Percentiles rank a stretch among this genome's conserved stretches.
phyloP scores from a whole-genome alignment of 2,113 vertebrate genomes.

The Cricetomys ansorgei region DNA sequence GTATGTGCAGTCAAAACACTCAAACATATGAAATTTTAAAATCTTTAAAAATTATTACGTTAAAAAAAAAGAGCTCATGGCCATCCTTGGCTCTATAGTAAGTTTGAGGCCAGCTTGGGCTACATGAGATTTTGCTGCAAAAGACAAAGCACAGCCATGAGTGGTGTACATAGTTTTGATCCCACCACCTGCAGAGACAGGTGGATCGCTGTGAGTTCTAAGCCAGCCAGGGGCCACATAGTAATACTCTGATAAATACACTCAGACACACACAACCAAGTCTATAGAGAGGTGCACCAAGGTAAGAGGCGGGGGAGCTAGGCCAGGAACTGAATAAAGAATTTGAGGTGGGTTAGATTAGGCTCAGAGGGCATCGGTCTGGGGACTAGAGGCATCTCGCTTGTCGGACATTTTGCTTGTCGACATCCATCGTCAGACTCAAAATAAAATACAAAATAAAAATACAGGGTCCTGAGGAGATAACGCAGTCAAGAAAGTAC shows the following conservation, averaged over 20 bases:
- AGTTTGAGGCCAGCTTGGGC: background rate
- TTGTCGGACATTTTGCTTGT: background rate
- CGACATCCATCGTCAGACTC: background rate
- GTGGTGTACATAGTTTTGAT: background rate
- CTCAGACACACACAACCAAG: too few species aligned
- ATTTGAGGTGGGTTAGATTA: background rate
- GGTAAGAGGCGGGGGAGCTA: background rate
- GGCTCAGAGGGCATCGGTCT: background rate
- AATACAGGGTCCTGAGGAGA: background rate
- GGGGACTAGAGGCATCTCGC: background rate
- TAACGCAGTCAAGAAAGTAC: background rate
- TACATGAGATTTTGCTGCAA: background rate
- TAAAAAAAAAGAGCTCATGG: background rate
- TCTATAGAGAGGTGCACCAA: background rate
- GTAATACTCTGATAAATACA: background rate
- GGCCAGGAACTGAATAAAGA: background rate
- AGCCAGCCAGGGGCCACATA: background rate
- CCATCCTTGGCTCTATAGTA: background rate
- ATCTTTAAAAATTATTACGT: background rate
- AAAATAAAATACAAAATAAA: background rate
- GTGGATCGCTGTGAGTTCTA: background rate
- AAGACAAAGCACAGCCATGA: background rate
- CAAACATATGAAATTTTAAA: background rate
- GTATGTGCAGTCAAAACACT: background rate
- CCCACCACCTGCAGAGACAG: background rate